Percentiles rank a stretch among this genome's conserved stretches.
These are phyloP conservation scores for Platynereis dumerilii DNA, from an alignment of 2,888 invertebrate species.

Conservation along the genomic window DNA sequence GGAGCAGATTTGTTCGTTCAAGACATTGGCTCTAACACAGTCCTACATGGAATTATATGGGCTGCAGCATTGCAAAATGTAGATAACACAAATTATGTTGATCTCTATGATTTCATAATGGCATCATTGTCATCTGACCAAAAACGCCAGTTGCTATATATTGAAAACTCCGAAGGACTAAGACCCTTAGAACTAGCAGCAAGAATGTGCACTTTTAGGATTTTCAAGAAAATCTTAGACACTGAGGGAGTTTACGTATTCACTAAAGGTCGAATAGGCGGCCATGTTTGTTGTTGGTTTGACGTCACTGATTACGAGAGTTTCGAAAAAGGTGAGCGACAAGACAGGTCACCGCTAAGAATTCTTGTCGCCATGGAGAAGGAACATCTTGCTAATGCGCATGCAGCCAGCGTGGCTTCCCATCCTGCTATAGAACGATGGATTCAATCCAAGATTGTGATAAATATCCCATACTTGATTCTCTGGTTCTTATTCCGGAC, in stretches of 20 bases:
- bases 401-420: background rate
- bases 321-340: constrained; percentile 11
- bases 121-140: background rate
- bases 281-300: constrained; percentile 22
- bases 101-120: constrained; percentile 16
- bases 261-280: constrained; percentile 21
- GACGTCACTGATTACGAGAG: constrained; percentile 33
- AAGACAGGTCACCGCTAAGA: constrained; percentile 17
- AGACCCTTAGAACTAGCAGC: constrained; percentile 28
- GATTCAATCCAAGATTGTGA: constrained; percentile 15
- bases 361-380: constrained; percentile 21
- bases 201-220: constrained; percentile 14
- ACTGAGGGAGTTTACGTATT: constrained; percentile 25
- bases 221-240: constrained; percentile 25
- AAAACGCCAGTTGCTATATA: constrained; percentile 10
- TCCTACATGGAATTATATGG: constrained; percentile 17
- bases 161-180: constrained; percentile 23
- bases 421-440: constrained; percentile 22
- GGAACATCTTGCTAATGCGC: constrained; percentile 12
- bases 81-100: constrained; percentile 3
- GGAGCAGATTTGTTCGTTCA: constrained; percentile 17
- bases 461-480: constrained; percentile 17
- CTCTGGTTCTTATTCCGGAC: constrained; percentile 22
- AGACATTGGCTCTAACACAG: constrained; percentile 20
- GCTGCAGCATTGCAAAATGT: constrained; percentile 15